phyloP scores from a whole-genome alignment of 1,140 invertebrate genomes.

The Atopsyche davidsoni region DNA sequence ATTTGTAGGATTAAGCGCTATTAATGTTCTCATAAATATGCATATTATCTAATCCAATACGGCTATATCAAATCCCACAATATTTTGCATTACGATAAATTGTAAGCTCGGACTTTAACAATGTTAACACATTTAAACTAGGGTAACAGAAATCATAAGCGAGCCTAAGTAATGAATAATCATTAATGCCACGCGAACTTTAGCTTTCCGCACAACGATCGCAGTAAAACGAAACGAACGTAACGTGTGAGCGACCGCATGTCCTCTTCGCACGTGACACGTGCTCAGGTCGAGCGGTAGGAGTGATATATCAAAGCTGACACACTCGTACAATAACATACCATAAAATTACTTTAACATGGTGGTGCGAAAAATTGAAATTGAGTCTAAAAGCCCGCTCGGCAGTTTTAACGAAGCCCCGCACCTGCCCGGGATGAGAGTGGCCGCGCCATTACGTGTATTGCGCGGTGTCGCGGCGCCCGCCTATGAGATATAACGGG shows the following conservation, averaged over 20 bases:
- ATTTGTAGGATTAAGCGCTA: slow-evolving; percentile 27
- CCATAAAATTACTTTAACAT: neutral
- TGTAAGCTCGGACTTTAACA: no score
- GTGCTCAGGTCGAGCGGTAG: no score
- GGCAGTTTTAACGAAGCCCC: slow-evolving; percentile 22
- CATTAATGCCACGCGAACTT: neutral
- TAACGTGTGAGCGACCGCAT: no score
- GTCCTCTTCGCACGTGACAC: no score
- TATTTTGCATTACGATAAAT: slow-evolving; percentile 7
- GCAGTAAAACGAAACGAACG: no score
- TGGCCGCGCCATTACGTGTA: neutral
- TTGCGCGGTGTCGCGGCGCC: no score
- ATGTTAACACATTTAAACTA: no score
- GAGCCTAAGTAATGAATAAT: no score
- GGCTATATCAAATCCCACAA: slow-evolving; percentile 14
- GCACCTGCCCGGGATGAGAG: slow-evolving; percentile 25
- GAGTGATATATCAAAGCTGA: no score
- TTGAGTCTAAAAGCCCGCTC: slow-evolving; percentile 17
- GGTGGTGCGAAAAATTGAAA: slow-evolving; percentile 16
- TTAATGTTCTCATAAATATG: slow-evolving; percentile 29
- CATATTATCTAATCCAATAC: slow-evolving; percentile 25
- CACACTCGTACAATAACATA: slow-evolving; percentile 2
- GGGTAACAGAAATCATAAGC: no score
- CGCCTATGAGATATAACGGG: no score
- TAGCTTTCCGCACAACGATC: neutral